Percentiles rank a stretch among this genome's conserved stretches.
Conservation (phyloP, 2,113 vertebrate genomes). For the Rhinoderma darwinii region DNA sequence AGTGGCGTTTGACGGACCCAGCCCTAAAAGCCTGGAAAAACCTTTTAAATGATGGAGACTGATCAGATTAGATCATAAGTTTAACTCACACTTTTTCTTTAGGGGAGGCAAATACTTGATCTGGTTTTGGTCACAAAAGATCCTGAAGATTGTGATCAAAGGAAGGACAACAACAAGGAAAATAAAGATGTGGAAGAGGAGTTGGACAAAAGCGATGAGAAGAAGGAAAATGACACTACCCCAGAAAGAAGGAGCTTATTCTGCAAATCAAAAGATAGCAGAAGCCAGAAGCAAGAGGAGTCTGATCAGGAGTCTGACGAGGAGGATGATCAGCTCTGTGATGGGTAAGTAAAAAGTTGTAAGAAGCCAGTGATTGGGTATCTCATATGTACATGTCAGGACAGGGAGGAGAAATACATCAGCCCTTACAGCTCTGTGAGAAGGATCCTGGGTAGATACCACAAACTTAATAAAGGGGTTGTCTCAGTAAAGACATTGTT, state of each 20-base stretch:
- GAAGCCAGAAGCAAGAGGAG: slow-evolving; percentile 80
- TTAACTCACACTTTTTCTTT: not conserved
- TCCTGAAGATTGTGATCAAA: slow-evolving; percentile 78
- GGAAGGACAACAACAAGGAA: slow-evolving; percentile 77
- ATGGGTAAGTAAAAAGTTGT: slow-evolving; percentile 66
- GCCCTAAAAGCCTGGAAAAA: not conserved
- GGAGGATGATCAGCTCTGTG: slow-evolving; percentile 83
- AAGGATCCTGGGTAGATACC: too few relatives aligned
- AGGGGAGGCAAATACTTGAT: slow-evolving; percentile 82
- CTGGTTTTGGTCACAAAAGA: slow-evolving; percentile 77
- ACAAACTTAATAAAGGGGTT: too few relatives aligned
- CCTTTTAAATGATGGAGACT: not conserved
- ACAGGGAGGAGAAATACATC: too few relatives aligned
- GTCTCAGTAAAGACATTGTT: too few relatives aligned
- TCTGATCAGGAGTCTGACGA: slow-evolving; percentile 92
- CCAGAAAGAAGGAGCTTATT: slow-evolving; percentile 71
- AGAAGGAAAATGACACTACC: slow-evolving; percentile 74
- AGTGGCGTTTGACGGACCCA: not conserved
- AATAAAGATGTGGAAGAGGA: slow-evolving; percentile 76
- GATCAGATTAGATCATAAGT: not conserved
- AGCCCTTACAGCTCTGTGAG: too few relatives aligned
- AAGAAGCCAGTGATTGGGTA: too few relatives aligned
- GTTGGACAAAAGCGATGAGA: slow-evolving; percentile 69
- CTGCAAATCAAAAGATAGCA: slow-evolving; percentile 78
- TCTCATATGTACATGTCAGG: too few relatives aligned